Evolutionary conservation across 2,888 invertebrate genomes (phyloP), one percentile per base, ranked within the genome.

Genomic region (Hypsopygia costalis): DNA sequence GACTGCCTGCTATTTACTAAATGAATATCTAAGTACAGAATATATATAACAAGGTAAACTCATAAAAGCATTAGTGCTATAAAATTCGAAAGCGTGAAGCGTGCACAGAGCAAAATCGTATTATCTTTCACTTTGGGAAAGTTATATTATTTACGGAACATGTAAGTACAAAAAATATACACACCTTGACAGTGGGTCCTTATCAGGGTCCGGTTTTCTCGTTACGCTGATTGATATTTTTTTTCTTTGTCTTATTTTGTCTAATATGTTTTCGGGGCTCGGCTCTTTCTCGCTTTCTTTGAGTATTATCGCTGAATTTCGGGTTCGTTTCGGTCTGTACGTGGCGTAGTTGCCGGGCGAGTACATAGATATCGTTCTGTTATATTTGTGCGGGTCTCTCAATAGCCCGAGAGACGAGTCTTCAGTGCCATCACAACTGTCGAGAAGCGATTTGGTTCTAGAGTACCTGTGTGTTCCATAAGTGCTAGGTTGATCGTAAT

Each of bases 81-180:
- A 78, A 70, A 75, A 81, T 74, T 75, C 68, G 67, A 71, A 88
- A 88, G 88, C 88, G 61, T 79, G 75, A 88, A 86, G 85, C 88
- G 88, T 88, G 88, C 88, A 86, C 75, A 79, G 72, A 81, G 61
- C 71, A 75, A 81, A 81, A 72, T 64, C 69, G 62, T 64, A 69
- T 75, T 70, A 69, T 68, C n/a, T 67, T 75, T 72, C 67, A 72
- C 59, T 71, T 69, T 53, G 77, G 85, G 77, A 73, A n/a, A 83
- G 86, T 87, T 87, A 85, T 68, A 85, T 85, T 85, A 88, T 86
- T 86, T 69, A 87, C 86, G 82, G 75, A 66, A 77, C 76, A 72
- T 68, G 57, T 64, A 70, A 64, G 51, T 64, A 68, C 62, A 62
- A 62, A 66, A 69, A 52, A 42, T 57, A 86, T 87, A 88, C 88